Evolutionary conservation across 1,140 invertebrate species (phyloP).

Genomic region (Drosophila obscura): DNA sequence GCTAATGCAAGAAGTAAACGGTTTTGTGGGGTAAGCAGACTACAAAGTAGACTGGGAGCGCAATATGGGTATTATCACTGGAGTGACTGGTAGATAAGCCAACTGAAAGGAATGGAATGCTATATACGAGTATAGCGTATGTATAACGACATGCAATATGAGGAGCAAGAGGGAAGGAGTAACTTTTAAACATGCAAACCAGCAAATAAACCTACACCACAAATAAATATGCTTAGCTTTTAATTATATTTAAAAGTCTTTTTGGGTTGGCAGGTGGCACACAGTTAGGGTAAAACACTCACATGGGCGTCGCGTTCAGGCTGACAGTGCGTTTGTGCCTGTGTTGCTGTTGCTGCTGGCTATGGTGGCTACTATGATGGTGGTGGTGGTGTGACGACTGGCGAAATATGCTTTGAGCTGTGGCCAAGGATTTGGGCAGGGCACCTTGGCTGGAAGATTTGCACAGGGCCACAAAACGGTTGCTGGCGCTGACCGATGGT

Average conservation of each 20-base stretch:
- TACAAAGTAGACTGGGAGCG: conserved; percentile 3
- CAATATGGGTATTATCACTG: conserved; percentile 2
- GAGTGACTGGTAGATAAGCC: conserved; percentile 23
- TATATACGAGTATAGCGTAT: conserved; percentile 10
- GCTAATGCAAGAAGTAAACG: conserved; percentile 18
- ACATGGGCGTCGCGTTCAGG: conserved; percentile 68
- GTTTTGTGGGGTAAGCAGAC: conserved; percentile 17
- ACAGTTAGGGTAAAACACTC: conserved; percentile 31
- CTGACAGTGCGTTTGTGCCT: conserved; percentile 71
- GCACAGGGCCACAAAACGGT: conserved; percentile 56
- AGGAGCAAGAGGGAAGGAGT: conserved; percentile 27
- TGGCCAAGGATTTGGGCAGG: conserved; percentile 71
- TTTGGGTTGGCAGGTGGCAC: conserved; percentile 13
- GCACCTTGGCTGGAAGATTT: conserved; percentile 75
- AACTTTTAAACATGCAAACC: conserved; percentile 64
- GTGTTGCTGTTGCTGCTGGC: conserved; percentile 27
- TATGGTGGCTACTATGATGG: background rate
- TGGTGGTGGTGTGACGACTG: conserved; percentile 55
- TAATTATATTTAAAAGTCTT: conserved; percentile 16
- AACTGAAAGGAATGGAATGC: conserved; percentile 36
- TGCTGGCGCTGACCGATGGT: conserved; percentile 31
- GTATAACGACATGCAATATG: conserved; percentile 63
- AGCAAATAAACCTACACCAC: conserved; percentile 66
- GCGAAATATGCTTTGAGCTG: conserved; percentile 59
- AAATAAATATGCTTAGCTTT: conserved; percentile 36